Percentiles rank a stretch among this genome's conserved stretches.
Conservation (phyloP, 2,797 vertebrate species). For the Protonibea diacanthus region DNA sequence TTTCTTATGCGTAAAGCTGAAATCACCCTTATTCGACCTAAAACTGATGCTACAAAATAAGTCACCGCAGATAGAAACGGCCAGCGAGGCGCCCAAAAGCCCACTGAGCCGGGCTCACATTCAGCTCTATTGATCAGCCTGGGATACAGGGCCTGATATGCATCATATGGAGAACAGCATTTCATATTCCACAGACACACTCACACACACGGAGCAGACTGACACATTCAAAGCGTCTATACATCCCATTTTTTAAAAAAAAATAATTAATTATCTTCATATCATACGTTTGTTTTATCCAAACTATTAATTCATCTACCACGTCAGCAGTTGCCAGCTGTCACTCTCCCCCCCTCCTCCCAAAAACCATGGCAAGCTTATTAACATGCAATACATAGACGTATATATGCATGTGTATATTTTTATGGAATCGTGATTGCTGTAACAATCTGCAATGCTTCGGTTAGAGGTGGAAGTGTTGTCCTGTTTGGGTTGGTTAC, state of each 20-base stretch:
- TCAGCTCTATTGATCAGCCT: slow-evolving; percentile 74
- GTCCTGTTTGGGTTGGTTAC: slow-evolving; percentile 44
- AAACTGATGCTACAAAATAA: slow-evolving; percentile 41
- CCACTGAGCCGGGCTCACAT: slow-evolving; percentile 54
- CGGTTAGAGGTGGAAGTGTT: slow-evolving; percentile 20
- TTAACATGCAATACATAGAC: slow-evolving; percentile 2
- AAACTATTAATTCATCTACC: slow-evolving; percentile 25
- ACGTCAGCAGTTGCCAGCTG: slow-evolving; percentile 45
- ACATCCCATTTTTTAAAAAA: background rate
- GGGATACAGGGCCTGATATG: slow-evolving; percentile 57
- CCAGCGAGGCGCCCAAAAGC: slow-evolving; percentile 52
- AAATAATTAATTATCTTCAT: slow-evolving; percentile 19
- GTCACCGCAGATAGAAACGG: slow-evolving; percentile 48
- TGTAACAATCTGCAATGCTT: slow-evolving; percentile 21
- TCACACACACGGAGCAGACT: slow-evolving; percentile 30
- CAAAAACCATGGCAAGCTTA: slow-evolving; percentile 11
- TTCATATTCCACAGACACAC: slow-evolving; percentile 37
- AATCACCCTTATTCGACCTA: slow-evolving; percentile 29
- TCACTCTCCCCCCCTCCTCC: slow-evolving; percentile 32
- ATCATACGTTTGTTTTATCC: slow-evolving; percentile 8
- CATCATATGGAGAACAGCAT: slow-evolving; percentile 57
- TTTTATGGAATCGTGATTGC: slow-evolving; percentile 23
- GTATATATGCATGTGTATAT: too few species aligned
- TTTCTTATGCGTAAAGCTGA: slow-evolving; percentile 41
- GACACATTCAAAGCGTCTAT: slow-evolving; percentile 12